A percentile compares a stretch with the other conserved stretches of the same genome.
Evolutionary conservation across 2,888 invertebrate genomes (phyloP).

Genomic region (Cylindroiulus punctatus): DNA sequence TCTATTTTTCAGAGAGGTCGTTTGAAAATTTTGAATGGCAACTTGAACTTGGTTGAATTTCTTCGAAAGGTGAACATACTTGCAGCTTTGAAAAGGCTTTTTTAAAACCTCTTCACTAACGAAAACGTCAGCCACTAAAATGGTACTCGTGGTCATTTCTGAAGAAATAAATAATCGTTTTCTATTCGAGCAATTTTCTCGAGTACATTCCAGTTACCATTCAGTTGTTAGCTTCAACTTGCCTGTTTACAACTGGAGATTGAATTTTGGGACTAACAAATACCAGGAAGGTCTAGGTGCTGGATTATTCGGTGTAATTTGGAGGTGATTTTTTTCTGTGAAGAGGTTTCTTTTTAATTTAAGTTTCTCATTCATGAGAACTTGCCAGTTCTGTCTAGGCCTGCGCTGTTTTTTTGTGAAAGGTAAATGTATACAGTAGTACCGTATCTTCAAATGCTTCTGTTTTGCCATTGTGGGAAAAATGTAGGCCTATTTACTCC

Average conservation of each 20-base stretch:
- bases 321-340: not conserved
- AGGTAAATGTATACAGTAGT: no score
- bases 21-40: not conserved
- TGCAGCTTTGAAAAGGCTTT: not conserved
- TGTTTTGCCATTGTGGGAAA: no score
- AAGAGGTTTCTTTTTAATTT: no score
- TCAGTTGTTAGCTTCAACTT: not conserved
- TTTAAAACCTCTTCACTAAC: not conserved
- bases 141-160: not conserved
- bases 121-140: slow-evolving; percentile 13
- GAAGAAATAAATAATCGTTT: not conserved
- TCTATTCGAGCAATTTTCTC: slow-evolving; percentile 2
- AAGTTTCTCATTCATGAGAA: no score
- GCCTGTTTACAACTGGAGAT: not conserved
- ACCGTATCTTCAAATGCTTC: no score
- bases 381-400: no score
- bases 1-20: not conserved
- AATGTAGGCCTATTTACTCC: no score
- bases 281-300: not conserved
- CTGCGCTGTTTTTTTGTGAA: no score
- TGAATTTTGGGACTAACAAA: not conserved
- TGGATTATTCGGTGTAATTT: not conserved
- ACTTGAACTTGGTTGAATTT: slow-evolving; percentile 39
- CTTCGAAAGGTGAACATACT: slow-evolving; percentile 21
- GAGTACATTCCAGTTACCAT: not conserved